Evolutionary conservation across 2,797 vertebrate genomes (phyloP).

Genomic region (Champsocephalus esox): DNA sequence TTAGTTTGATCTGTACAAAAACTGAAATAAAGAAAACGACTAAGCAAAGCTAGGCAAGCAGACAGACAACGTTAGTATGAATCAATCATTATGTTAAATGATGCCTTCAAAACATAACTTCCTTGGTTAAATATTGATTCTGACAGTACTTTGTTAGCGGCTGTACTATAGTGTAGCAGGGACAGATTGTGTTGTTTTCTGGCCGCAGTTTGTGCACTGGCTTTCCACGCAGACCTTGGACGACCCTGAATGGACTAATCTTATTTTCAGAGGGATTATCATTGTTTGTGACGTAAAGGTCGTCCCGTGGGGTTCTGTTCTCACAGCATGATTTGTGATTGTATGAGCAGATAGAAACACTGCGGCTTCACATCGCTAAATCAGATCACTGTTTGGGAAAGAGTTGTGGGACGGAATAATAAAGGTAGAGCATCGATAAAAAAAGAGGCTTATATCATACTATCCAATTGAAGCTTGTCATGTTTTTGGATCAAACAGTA

Average conservation of each 20-base stretch:
- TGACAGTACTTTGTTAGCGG: neutral
- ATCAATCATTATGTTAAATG: too few species aligned
- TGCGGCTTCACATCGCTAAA: conserved; percentile 35
- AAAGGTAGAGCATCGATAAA: conserved; percentile 55
- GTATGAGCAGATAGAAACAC: conserved; percentile 47
- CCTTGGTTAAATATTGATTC: neutral
- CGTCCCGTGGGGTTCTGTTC: conserved; percentile 48
- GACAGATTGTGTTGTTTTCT: conserved; percentile 10
- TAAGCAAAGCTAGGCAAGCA: too few species aligned
- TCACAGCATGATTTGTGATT: conserved; percentile 47
- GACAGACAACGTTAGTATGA: too few species aligned
- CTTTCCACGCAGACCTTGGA: conserved; percentile 42
- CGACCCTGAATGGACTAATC: conserved; percentile 57
- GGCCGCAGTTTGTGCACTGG: conserved; percentile 16
- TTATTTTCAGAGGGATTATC: conserved; percentile 72
- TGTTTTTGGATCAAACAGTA: conserved; percentile 54
- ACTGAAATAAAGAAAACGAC: neutral
- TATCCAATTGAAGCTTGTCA: conserved; percentile 54
- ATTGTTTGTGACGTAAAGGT: conserved; percentile 63
- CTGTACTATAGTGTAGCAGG: neutral
- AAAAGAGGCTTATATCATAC: conserved; percentile 49
- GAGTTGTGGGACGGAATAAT: neutral
- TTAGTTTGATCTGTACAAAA: neutral
- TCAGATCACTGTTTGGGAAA: conserved; percentile 50
- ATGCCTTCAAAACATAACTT: too few species aligned